Evolutionary conservation across 92 coral and sea anemone genomes (phyloP).

Genomic region (Zoanthus sansibaricus): DNA sequence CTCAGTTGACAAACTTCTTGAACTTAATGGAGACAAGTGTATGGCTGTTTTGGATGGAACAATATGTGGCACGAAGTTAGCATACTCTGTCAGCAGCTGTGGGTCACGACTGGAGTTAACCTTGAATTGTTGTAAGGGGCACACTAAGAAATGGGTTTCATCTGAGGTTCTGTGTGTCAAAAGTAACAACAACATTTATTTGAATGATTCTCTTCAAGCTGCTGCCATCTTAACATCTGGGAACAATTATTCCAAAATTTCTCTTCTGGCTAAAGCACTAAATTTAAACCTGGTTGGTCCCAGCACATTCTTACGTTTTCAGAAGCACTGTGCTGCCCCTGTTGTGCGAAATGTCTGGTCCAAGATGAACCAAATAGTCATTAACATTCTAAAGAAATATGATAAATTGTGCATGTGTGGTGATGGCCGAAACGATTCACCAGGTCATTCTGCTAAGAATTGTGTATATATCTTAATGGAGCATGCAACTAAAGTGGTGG

Average conservation of each 20-base stretch:
- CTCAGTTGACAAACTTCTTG: slow-evolving; percentile 53
- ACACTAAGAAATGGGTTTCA: slow-evolving; percentile 55
- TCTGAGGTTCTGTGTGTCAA: slow-evolving; percentile 54
- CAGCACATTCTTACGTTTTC: slow-evolving; percentile 17
- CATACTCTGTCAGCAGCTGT: not conserved
- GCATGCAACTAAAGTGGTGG: not conserved
- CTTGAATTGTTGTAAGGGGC: slow-evolving; percentile 47
- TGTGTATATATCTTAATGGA: slow-evolving; percentile 14
- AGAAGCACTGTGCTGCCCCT: slow-evolving; percentile 49
- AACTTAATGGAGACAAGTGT: slow-evolving; percentile 44
- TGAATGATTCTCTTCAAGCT: slow-evolving; percentile 38
- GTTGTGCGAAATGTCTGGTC: slow-evolving; percentile 32
- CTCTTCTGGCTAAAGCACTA: slow-evolving; percentile 50
- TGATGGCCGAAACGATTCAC: slow-evolving; percentile 24
- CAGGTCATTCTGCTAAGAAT: slow-evolving; percentile 4
- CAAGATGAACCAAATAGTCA: slow-evolving; percentile 21
- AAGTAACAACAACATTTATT: not conserved
- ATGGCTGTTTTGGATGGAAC: not conserved
- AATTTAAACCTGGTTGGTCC: slow-evolving; percentile 33
- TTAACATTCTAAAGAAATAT: not conserved
- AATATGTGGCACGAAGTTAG: slow-evolving; percentile 17
- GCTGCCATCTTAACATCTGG: slow-evolving; percentile 55
- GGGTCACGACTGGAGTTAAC: slow-evolving; percentile 32
- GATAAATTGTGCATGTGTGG: not conserved
- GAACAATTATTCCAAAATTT: slow-evolving; percentile 59